Evolutionary conservation across 2,113 vertebrate species (phyloP).

Genomic region (Chaetodon auriga): DNA sequence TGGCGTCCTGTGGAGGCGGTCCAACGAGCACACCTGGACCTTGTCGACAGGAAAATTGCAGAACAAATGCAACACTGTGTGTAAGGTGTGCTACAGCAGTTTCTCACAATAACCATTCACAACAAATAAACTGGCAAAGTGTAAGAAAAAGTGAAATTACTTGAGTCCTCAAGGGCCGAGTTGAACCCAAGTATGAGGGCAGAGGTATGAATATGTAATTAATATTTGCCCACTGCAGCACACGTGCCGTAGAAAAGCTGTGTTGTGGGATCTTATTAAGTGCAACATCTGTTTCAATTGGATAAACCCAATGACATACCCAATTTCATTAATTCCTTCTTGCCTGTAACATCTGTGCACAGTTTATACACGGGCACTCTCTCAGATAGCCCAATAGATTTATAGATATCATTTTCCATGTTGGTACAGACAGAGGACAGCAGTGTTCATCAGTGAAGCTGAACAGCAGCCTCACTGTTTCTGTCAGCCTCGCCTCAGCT

Average conservation of each 20-base stretch:
- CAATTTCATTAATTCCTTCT: not conserved
- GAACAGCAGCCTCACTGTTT: conserved; percentile 25
- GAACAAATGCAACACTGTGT: not conserved
- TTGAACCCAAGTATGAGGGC: conserved; percentile 6
- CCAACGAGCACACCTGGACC: conserved; percentile 17
- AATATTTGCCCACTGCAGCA: conserved; percentile 25
- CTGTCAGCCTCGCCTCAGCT: conserved; percentile 22
- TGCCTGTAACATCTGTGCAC: conserved; percentile 20
- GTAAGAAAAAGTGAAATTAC: not conserved
- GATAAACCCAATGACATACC: conserved; percentile 23
- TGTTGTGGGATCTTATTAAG: conserved; percentile 48
- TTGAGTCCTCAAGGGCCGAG: not conserved
- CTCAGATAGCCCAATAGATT: conserved; percentile 7
- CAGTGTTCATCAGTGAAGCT: conserved; percentile 11
- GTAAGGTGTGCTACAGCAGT: conserved; percentile 6
- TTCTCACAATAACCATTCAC: not conserved
- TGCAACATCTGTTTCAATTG: conserved; percentile 43
- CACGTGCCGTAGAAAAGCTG: not conserved
- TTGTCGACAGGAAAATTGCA: not conserved
- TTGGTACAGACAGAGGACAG: conserved; percentile 1
- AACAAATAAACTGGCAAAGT: conserved; percentile 4
- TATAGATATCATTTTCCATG: not conserved
- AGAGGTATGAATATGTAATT: conserved; percentile 40
- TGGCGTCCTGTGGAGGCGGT: not conserved
- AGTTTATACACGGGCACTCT: not conserved